phyloP scores from a whole-genome alignment of 2,888 invertebrate species.

The Colostygia pectinataria region DNA sequence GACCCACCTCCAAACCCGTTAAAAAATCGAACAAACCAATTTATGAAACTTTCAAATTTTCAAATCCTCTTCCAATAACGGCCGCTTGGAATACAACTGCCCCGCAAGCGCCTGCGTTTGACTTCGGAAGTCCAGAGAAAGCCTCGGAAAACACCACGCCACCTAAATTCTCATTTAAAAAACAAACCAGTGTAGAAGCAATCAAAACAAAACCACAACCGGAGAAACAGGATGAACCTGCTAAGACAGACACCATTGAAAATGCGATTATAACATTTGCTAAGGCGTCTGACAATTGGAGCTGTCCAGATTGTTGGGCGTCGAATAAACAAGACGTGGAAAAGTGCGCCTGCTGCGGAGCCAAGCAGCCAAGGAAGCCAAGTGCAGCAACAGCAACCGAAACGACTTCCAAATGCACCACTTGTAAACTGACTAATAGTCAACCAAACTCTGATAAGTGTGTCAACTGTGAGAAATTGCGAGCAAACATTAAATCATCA shows the following conservation, averaged over 20 bases:
- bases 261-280: conserved; percentile 4
- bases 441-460: conserved; percentile 46
- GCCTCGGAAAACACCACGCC: conserved; percentile 37
- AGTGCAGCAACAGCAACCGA: conserved; percentile 1
- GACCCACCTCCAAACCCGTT: conserved; percentile 13
- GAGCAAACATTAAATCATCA: conserved; percentile 11
- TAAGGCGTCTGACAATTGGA: conserved; percentile 30
- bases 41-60: conserved; percentile 51
- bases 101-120: conserved; percentile 41
- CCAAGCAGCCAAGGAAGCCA: conserved; percentile 34
- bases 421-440: conserved; percentile 46
- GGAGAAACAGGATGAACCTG: background rate
- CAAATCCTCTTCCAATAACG: conserved; percentile 54
- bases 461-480: conserved; percentile 45
- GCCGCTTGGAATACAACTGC: conserved; percentile 25
- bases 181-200: background rate
- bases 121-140: conserved; percentile 56
- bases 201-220: conserved; percentile 32
- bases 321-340: conserved; percentile 49
- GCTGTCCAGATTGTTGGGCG: conserved; percentile 55
- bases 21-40: conserved; percentile 32
- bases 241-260: background rate
- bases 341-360: conserved; percentile 57
- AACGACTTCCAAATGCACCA: conserved; percentile 40
- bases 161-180: conserved; percentile 9